phyloP scores from a whole-genome alignment of 2,888 invertebrate species.

The Alentia gelatinosa region DNA sequence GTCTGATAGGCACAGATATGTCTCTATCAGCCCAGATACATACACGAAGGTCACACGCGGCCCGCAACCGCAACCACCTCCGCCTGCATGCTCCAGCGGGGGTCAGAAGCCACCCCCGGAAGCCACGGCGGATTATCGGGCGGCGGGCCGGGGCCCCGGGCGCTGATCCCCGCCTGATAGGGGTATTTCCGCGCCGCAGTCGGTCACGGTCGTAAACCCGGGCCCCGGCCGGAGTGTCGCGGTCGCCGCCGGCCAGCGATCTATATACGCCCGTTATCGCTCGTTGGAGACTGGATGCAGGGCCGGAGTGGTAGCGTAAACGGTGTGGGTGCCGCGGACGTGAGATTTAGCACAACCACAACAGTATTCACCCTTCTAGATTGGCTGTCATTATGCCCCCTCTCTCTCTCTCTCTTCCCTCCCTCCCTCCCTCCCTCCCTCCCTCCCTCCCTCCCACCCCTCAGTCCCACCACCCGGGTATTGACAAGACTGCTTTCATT shows the following conservation, averaged over 20 bases:
- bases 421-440: no score
- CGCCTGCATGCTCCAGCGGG: background rate
- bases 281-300: background rate
- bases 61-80: no score
- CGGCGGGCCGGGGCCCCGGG: background rate
- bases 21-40: no score
- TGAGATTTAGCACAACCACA: background rate
- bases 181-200: background rate
- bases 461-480: no score
- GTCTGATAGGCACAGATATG: no score
- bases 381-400: slow-evolving; percentile 12
- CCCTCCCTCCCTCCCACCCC: no score
- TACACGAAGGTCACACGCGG: no score
- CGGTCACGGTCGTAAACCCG: slow-evolving; percentile 1
- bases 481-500: slow-evolving; percentile 2
- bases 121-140: background rate
- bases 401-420: no score
- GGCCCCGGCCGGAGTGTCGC: background rate
- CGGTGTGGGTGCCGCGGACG: background rate
- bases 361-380: background rate
- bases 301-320: background rate
- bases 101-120: background rate
- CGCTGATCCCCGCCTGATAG: background rate
- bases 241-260: background rate
- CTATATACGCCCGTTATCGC: background rate